A percentile compares a stretch with the other conserved stretches of the same genome.
Evolutionary conservation across 1,140 invertebrate genomes (phyloP).

Genomic region (Neodiprion virginianus): DNA sequence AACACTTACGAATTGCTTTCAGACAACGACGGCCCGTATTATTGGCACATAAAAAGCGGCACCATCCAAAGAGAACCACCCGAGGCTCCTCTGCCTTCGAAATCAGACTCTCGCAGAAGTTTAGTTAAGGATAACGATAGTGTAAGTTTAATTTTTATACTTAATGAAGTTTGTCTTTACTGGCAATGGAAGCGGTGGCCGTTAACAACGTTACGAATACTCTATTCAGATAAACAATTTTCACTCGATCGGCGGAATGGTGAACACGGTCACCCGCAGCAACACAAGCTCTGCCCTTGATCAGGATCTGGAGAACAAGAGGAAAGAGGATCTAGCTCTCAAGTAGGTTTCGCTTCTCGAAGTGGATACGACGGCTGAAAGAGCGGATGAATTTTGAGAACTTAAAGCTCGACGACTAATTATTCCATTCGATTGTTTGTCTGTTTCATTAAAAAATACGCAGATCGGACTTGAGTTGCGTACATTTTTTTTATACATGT

Average conservation of each 20-base stretch:
- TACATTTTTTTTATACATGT: too few relatives aligned
- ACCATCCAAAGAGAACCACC: conserved; percentile 94
- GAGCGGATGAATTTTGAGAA: too few relatives aligned
- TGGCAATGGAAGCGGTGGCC: too few relatives aligned
- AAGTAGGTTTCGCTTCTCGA: conserved; percentile 66
- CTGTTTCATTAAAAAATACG: not conserved
- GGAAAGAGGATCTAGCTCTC: conserved; percentile 76
- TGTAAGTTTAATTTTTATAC: conserved; percentile 48
- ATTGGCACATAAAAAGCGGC: conserved; percentile 98
- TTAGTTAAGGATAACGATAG: conserved; percentile 67
- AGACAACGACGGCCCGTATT: conserved; percentile 94
- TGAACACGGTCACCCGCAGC: conserved; percentile 74
- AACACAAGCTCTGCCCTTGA: conserved; percentile 81
- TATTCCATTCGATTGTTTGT: conserved; percentile 22
- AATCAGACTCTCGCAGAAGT: conserved; percentile 59
- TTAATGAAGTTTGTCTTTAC: conserved; percentile 15
- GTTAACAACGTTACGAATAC: not conserved
- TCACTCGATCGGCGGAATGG: conserved; percentile 60
- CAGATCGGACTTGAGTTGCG: not conserved
- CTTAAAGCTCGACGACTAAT: not conserved
- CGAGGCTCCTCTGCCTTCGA: conserved; percentile 59
- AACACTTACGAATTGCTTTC: conserved; percentile 37
- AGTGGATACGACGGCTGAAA: not conserved
- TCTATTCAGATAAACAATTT: conserved; percentile 59
- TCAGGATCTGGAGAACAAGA: conserved; percentile 72